Percentiles rank a stretch among this genome's conserved stretches.
Conservation (phyloP, 2,113 vertebrate species). For the Eolophus roseicapilla region DNA sequence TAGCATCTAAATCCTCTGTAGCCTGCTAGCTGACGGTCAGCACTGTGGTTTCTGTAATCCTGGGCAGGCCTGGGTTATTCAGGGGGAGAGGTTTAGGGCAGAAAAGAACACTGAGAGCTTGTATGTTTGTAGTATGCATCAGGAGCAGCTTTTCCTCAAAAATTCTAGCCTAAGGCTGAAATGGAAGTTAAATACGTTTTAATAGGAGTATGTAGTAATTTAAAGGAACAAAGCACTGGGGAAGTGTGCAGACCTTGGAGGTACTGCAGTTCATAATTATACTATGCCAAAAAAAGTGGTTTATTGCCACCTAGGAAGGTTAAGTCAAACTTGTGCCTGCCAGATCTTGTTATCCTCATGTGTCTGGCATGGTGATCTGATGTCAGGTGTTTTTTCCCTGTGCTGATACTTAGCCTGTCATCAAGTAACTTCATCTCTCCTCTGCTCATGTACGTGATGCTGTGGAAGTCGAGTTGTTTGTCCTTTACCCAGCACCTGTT, state of each 20-base stretch:
- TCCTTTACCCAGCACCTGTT: neutral
- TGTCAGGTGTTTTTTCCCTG: neutral
- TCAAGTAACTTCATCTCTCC: neutral
- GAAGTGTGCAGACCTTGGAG: fast-evolving
- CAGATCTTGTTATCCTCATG: neutral
- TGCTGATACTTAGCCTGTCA: neutral
- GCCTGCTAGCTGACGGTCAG: neutral
- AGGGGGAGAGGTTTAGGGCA: neutral
- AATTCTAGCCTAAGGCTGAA: neutral
- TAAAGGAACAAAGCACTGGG: neutral
- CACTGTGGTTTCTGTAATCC: neutral
- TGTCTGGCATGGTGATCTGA: neutral
- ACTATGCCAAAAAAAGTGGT: neutral
- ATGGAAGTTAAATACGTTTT: neutral
- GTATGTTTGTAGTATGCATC: neutral
- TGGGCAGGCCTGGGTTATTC: neutral
- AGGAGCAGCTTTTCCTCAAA: neutral
- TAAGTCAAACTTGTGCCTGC: neutral
- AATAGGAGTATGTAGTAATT: neutral
- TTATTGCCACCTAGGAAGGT: neutral
- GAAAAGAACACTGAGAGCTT: neutral
- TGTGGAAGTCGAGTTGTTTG: fast-evolving
- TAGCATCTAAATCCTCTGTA: neutral
- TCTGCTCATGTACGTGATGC: neutral
- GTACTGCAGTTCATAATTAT: neutral